Evolutionary conservation across 2,888 invertebrate species (phyloP).

Genomic region (Lepidocyrtinus sp.): DNA sequence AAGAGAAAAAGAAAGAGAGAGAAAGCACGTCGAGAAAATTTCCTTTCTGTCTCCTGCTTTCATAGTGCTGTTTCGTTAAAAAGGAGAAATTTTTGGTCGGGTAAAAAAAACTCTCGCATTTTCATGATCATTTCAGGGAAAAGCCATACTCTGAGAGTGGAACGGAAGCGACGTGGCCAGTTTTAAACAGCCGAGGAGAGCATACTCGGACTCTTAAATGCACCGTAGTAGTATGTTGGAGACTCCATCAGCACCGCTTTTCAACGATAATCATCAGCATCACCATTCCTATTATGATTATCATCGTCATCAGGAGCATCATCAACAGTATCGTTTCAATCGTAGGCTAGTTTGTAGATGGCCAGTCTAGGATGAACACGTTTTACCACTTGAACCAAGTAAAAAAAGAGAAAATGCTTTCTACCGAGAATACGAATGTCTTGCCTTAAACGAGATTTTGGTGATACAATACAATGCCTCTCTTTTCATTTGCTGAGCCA

Average conservation of each 20-base stretch:
- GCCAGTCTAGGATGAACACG: constrained; percentile 2
- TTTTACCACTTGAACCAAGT: not conserved
- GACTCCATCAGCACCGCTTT: constrained; percentile 16
- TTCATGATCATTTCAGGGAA: constrained; percentile 8
- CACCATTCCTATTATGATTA: constrained; percentile 47
- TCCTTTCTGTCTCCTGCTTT: not conserved
- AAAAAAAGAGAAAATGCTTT: not conserved
- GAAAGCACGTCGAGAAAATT: too few species aligned
- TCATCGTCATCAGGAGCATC: constrained; percentile 54
- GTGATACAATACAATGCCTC: too few species aligned
- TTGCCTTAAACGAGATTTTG: too few species aligned
- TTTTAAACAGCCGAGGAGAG: constrained; percentile 8
- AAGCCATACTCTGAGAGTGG: constrained; percentile 2
- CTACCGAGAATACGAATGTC: not conserved
- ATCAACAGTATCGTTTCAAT: constrained; percentile 46
- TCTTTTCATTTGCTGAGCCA: too few species aligned
- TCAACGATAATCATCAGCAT: constrained; percentile 27
- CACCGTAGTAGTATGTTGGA: not conserved
- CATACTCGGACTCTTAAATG: too few species aligned
- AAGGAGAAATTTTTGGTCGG: not conserved
- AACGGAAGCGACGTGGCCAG: constrained; percentile 18
- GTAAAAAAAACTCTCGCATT: constrained; percentile 10
- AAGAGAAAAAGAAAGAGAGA: too few species aligned
- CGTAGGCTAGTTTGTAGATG: not conserved
- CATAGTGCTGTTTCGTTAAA: too few species aligned